These are phyloP conservation scores for Riparia riparia DNA, from an alignment of 2,113 vertebrate genomes.

Conservation along the genomic window DNA sequence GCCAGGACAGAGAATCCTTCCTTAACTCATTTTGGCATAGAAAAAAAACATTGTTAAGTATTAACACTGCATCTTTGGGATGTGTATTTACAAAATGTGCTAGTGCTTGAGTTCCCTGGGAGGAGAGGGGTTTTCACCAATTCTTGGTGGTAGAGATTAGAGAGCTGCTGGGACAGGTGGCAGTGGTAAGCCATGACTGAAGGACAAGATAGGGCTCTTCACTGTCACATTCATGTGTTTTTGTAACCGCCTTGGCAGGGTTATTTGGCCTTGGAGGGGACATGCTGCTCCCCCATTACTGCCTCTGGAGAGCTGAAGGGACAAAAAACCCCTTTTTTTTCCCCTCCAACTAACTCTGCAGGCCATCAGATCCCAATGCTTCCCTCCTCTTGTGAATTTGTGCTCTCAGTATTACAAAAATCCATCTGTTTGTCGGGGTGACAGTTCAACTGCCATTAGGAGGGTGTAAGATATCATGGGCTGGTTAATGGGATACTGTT, in stretches of 20 bases:
- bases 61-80: background rate
- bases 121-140: background rate
- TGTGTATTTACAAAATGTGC: accelerated
- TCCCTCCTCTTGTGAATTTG: background rate
- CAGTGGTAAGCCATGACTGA: background rate
- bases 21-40: background rate
- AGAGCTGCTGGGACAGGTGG: background rate
- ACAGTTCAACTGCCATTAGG: background rate
- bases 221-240: background rate
- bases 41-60: background rate
- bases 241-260: background rate
- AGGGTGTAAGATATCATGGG: background rate
- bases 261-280: background rate
- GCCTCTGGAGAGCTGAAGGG: background rate
- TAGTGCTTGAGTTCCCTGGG: background rate
- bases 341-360: background rate
- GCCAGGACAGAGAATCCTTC: background rate
- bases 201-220: background rate
- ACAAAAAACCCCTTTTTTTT: background rate
- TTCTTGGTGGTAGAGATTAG: background rate
- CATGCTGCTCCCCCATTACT: background rate
- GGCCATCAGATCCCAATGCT: background rate
- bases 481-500: background rate
- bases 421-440: background rate
- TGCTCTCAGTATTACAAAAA: background rate